Conservation (phyloP, 2,888 invertebrate species). For the Diabrotica balteata region DNA sequence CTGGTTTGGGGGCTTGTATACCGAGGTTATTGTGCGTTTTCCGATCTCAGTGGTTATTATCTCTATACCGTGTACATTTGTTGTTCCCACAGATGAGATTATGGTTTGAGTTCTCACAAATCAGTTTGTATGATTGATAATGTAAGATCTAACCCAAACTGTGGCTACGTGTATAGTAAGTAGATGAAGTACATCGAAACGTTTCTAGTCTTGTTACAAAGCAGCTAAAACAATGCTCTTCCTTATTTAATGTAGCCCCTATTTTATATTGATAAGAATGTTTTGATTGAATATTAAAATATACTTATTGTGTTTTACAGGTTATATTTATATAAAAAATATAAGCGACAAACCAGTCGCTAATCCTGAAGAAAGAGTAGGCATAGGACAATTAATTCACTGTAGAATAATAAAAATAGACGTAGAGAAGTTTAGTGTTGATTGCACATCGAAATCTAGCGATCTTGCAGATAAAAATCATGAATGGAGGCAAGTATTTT, state of each 20-base stretch:
- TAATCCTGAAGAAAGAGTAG: constrained; percentile 92
- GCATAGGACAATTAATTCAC: constrained; percentile 82
- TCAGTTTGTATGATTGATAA: too few relatives aligned
- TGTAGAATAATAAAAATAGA: constrained; percentile 95
- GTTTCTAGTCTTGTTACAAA: too few relatives aligned
- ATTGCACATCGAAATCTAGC: constrained; percentile 91
- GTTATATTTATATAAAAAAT: constrained; percentile 93
- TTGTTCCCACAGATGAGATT: too few relatives aligned
- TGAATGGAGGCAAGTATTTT: constrained; percentile 76
- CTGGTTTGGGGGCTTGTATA: too few relatives aligned
- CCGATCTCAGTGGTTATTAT: too few relatives aligned
- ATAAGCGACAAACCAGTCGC: constrained; percentile 91
- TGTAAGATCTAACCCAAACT: too few relatives aligned
- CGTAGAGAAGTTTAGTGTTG: constrained; percentile 90
- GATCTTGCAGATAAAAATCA: constrained; percentile 90
- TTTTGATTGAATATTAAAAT: not conserved
- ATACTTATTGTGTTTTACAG: constrained; percentile 64
- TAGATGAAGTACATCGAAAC: too few relatives aligned
- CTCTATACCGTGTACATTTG: too few relatives aligned
- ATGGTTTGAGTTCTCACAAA: too few relatives aligned
- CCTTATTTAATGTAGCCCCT: too few relatives aligned
- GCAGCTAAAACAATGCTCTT: too few relatives aligned
- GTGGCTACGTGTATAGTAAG: not conserved
- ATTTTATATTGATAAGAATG: not conserved
- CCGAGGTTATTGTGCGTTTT: too few relatives aligned